phyloP scores from a whole-genome alignment of 1,140 invertebrate genomes.

The Rhopalosiphum padi region DNA sequence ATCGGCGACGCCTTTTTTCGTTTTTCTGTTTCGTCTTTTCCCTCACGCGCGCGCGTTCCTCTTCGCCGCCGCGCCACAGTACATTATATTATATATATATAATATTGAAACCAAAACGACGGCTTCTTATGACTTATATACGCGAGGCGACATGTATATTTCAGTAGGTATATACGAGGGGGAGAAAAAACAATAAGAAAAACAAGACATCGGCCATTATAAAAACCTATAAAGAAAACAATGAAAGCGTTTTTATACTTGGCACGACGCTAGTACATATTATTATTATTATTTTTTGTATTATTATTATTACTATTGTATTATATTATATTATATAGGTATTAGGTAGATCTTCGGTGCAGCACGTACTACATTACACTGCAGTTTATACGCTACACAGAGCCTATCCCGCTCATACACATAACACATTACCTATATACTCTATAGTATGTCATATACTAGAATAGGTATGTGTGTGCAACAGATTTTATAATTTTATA shows the following conservation, averaged over 20 bases:
- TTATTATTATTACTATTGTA: not conserved
- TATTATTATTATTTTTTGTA: slow-evolving; percentile 1
- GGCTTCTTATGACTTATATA: not conserved
- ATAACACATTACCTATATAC: not conserved
- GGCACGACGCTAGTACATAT: slow-evolving; percentile 14
- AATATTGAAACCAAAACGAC: not conserved
- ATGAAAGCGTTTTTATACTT: slow-evolving; percentile 35
- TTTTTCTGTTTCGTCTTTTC: not conserved
- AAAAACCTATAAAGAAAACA: slow-evolving; percentile 48
- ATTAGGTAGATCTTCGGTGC: not conserved
- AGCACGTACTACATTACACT: not conserved
- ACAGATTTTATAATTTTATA: not conserved
- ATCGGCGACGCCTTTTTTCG: slow-evolving; percentile 35
- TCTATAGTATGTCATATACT: no score
- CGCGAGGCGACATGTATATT: not conserved
- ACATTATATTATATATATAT: not conserved
- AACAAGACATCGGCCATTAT: slow-evolving; percentile 43
- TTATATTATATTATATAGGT: not conserved
- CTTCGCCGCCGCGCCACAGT: not conserved
- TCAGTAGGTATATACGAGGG: not conserved
- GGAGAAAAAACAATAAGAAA: slow-evolving; percentile 32
- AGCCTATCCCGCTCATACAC: not conserved
- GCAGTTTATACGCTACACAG: not conserved
- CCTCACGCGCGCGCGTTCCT: not conserved
- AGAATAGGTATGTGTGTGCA: not conserved